phyloP scores from a whole-genome alignment of 64 coral and sea anemone genomes.

The Platygyra sinensis region DNA sequence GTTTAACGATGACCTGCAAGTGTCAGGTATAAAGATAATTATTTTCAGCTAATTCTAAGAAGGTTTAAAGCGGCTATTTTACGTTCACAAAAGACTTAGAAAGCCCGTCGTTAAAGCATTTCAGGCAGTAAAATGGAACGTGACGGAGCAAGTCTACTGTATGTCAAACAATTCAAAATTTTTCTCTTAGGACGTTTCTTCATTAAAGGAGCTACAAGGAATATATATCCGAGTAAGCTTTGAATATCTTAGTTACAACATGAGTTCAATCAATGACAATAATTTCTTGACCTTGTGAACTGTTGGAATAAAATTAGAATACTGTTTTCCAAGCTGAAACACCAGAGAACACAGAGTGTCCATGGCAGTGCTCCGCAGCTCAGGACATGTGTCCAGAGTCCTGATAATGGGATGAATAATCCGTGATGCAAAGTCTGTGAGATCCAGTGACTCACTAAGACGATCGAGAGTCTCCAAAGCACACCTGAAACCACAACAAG shows the following conservation, averaged over 20 bases:
- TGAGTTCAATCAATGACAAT: no score
- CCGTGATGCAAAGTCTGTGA: constrained; percentile 93
- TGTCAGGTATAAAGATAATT: not conserved
- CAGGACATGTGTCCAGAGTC: constrained; percentile 80
- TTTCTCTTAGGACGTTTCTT: no score
- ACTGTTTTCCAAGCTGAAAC: constrained; percentile 91
- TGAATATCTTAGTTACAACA: no score
- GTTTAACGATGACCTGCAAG: constrained; percentile 74
- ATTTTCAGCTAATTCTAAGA: no score
- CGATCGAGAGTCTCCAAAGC: constrained; percentile 92
- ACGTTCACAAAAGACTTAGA: no score
- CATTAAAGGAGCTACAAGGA: no score
- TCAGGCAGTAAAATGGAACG: no score
- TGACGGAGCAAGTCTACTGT: no score
- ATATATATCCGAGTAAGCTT: no score
- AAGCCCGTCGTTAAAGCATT: no score
- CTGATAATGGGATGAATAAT: constrained; percentile 96
- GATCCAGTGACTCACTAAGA: constrained; percentile 90
- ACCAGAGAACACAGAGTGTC: constrained; percentile 94
- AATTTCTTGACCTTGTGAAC: constrained; percentile 78
- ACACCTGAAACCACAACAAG: constrained; percentile 37
- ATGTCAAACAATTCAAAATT: no score
- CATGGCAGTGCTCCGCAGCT: constrained; percentile 83
- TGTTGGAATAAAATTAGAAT: constrained; percentile 89
- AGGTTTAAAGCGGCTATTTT: no score